Evolutionary conservation across 2,797 vertebrate genomes (phyloP).

Genomic region (Lagorchestes hirsutus): DNA sequence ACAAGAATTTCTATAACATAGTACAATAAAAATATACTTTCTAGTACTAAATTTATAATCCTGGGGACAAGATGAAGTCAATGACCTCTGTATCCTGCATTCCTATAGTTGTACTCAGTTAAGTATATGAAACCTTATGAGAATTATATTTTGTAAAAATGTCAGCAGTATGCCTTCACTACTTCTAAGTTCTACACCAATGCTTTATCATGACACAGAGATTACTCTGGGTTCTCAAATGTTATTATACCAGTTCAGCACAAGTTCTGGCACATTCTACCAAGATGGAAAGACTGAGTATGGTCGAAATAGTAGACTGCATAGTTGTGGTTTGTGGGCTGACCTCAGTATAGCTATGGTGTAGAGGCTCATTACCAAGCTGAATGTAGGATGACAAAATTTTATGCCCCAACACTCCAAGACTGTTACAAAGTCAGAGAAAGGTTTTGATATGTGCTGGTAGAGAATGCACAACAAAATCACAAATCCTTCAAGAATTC

Average conservation of each 20-base stretch:
- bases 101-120: neutral
- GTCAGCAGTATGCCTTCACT: neutral
- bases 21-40: neutral
- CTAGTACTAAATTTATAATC: neutral
- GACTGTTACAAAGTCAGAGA: neutral
- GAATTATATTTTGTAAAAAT: neutral
- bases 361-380: neutral
- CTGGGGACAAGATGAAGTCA: neutral
- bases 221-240: neutral
- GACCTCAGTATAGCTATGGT: neutral
- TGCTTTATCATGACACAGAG: no score
- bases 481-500: neutral
- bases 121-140: neutral
- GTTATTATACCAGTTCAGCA: neutral
- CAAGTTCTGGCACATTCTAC: neutral
- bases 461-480: neutral
- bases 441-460: neutral
- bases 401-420: neutral
- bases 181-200: neutral
- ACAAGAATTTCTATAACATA: neutral
- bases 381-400: neutral
- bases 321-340: neutral
- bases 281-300: neutral
- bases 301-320: neutral
- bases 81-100: neutral